Conservation (phyloP, 1,140 invertebrate genomes). For the Habropoda laboriosa region DNA sequence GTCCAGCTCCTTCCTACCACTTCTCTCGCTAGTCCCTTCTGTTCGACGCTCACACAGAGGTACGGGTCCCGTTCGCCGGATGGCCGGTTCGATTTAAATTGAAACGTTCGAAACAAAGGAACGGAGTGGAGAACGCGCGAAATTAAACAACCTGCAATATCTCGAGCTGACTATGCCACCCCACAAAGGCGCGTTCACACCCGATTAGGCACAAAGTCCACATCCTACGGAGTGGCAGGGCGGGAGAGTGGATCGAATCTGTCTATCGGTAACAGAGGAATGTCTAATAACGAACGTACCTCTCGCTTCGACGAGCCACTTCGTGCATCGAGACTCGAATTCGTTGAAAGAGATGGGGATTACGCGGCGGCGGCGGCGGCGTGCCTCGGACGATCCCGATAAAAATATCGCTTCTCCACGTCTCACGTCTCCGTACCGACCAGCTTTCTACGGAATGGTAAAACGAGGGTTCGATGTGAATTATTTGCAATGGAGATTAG, state of each 20-base stretch:
- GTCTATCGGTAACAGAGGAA: conserved; percentile 70
- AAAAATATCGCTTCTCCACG: conserved; percentile 32
- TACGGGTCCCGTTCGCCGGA: conserved; percentile 23
- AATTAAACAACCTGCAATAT: conserved; percentile 77
- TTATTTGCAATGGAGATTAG: conserved; percentile 7
- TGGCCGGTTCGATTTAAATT: conserved; percentile 66
- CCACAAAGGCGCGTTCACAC: conserved; percentile 79
- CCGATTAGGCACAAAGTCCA: conserved; percentile 74
- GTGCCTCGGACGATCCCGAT: not conserved
- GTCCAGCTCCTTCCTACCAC: conserved; percentile 18
- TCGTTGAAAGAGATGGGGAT: conserved; percentile 25
- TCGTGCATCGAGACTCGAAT: conserved; percentile 19
- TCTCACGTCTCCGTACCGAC: not conserved
- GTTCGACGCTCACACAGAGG: not conserved
- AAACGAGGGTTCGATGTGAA: not conserved
- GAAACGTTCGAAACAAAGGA: conserved; percentile 76
- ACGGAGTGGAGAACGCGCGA: conserved; percentile 60
- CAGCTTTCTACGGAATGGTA: not conserved
- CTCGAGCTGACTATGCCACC: conserved; percentile 60
- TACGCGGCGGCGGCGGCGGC: not conserved
- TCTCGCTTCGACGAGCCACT: conserved; percentile 42
- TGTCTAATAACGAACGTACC: conserved; percentile 75
- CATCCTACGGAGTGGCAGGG: conserved; percentile 42
- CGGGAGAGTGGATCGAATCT: conserved; percentile 39
- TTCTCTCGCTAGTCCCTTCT: conserved; percentile 1